Base-by-base conservation (phyloP, 2,113 vertebrate species). In the Kryptolebias marmoratus region DNA sequence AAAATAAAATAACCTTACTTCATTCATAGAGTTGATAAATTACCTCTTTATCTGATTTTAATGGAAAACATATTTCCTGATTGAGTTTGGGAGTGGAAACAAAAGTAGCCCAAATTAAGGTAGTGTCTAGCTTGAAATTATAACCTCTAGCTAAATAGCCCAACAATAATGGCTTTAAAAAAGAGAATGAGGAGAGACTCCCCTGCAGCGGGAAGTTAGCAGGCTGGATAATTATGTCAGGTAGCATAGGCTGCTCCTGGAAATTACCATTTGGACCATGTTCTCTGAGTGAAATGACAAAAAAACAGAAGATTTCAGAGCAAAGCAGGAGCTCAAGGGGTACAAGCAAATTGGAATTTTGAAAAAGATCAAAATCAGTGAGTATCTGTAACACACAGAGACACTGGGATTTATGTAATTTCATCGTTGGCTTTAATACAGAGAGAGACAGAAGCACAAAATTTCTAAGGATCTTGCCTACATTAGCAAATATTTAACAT, bases 121-220 rank as follows among this genome's bases (percentile, higher is more conserved):
- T 10, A 39, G 32, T 18, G 16, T n/a, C 72, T 73, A 47, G 56
- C 36, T 69, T 48, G 30, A 80, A 68, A 84, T 71, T 69, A 44
- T 28, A 63, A 63, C 52, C 53, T 71, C 47, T 73, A 64, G 28
- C 68, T 54, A 67, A 73, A 64, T 28, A 16, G 53, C 22, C 42
- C 15, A 36, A 1, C 39, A 36, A 18, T n/a, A 15, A 48, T 11
- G 55, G 64, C 14, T 61, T 11, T 31, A 58, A 56, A 36, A 2
- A 36, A 30, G 59, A 59, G 47, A 63, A 45, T 39, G 44, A 22
- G 18, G n/a, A 47, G 16, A 47, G n/a, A 63, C 44, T 12, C 8
- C 39, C 64, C 71, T 7, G 31, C 32, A 31, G 74, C 64, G 54
- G 64, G 30, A 64, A 55, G 45, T 72, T 27, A 45, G 30, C 39